Evolutionary conservation across 2,113 vertebrate genomes (phyloP).

Genomic region (Brachyistius frenatus): DNA sequence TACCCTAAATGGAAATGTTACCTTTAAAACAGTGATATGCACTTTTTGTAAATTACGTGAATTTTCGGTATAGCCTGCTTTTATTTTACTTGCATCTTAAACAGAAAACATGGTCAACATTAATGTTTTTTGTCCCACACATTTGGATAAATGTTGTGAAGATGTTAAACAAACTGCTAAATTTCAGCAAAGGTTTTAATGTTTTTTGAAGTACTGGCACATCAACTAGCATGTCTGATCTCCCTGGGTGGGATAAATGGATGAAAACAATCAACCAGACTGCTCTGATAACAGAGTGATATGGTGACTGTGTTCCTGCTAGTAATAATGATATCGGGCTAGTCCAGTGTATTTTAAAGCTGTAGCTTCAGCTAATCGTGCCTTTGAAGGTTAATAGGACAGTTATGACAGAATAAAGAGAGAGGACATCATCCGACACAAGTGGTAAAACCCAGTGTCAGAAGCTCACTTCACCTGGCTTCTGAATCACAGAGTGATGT

Average conservation of each 20-base stretch:
- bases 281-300: not conserved
- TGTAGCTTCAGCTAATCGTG: not conserved
- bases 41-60: not conserved
- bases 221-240: not conserved
- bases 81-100: not conserved
- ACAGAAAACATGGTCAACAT: too few species aligned
- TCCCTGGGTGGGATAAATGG: not conserved
- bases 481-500: slow-evolving; percentile 19
- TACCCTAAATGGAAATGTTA: not conserved
- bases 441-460: slow-evolving; percentile 12
- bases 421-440: not conserved
- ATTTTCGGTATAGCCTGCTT: not conserved
- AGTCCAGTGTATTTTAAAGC: not conserved
- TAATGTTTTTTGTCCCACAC: too few species aligned
- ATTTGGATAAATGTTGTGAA: too few species aligned
- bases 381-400: not conserved
- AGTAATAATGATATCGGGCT: not conserved
- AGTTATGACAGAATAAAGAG: slow-evolving; percentile 13
- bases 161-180: not conserved
- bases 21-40: not conserved
- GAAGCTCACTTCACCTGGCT: slow-evolving; percentile 8
- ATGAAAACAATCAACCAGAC: not conserved
- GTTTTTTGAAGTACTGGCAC: not conserved
- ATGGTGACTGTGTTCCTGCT: not conserved
- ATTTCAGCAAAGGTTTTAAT: not conserved